Percentiles rank a stretch among this genome's conserved stretches.
phyloP scores from a whole-genome alignment of 2,113 vertebrate genomes.

The Plotosus lineatus region DNA sequence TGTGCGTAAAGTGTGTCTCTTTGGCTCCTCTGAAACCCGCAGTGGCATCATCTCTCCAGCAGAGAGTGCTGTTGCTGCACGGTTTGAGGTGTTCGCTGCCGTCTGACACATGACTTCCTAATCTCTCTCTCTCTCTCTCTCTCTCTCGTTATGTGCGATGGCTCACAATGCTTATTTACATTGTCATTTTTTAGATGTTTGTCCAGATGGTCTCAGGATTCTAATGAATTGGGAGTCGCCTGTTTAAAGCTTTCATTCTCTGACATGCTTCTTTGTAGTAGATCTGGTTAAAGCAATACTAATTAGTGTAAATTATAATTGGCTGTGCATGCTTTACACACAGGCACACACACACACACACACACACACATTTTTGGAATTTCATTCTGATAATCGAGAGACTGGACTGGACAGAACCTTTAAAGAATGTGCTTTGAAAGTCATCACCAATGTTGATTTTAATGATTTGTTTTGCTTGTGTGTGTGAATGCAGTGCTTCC shows the following conservation, averaged over 20 bases:
- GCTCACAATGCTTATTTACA: constrained; percentile 29
- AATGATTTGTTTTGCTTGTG: not conserved
- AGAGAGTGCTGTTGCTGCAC: constrained; percentile 77
- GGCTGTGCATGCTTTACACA: not conserved
- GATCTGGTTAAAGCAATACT: not conserved
- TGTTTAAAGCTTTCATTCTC: not conserved
- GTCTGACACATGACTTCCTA: constrained; percentile 13
- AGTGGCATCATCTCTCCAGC: constrained; percentile 71
- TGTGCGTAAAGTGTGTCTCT: constrained; percentile 81
- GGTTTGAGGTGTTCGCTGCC: constrained; percentile 76
- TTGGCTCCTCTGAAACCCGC: constrained; percentile 66
- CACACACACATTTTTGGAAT: not conserved
- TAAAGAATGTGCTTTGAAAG: not conserved
- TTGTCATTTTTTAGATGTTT: constrained; percentile 17
- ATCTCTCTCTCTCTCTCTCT: not conserved
- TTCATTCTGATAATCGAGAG: not conserved
- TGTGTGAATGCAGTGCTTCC: not conserved
- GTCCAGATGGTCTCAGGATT: constrained; percentile 37
- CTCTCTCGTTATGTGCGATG: not conserved
- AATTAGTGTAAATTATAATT: not conserved
- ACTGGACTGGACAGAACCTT: not conserved
- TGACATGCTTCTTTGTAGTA: not conserved
- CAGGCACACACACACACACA: too few species aligned
- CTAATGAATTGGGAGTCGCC: not conserved
- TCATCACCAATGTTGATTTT: not conserved